Percentiles rank a stretch among this genome's conserved stretches.
phyloP scores from a whole-genome alignment of 2,797 vertebrate genomes.

The Halcyon chelicuti region DNA sequence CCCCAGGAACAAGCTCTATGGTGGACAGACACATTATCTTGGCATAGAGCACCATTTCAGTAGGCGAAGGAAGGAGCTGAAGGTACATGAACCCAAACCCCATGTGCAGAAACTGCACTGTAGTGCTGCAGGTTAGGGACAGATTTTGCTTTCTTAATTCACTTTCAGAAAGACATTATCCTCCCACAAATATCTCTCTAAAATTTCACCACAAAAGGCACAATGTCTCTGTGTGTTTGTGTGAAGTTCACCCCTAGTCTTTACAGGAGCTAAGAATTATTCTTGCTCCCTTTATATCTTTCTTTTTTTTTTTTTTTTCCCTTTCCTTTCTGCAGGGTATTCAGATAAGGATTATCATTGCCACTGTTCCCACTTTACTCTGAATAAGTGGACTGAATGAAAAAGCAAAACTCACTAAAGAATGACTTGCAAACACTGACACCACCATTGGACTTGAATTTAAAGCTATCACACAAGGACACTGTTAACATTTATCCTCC shows the following conservation, averaged over 20 bases:
- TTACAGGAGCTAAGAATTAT: conserved; percentile 10
- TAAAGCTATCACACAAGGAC: conserved; percentile 52
- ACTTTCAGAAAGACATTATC: not conserved
- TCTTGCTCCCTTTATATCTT: not conserved
- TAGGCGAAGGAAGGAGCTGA: not conserved
- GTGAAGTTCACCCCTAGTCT: conserved; percentile 26
- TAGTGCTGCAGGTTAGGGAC: not conserved
- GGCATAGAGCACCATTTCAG: rapidly evolving
- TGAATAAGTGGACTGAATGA: conserved; percentile 30
- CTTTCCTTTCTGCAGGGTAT: conserved; percentile 22
- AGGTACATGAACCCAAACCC: not conserved
- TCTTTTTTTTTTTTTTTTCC: not conserved
- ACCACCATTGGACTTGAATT: conserved; percentile 26
- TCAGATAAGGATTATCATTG: conserved; percentile 60
- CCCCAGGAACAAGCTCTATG: not conserved
- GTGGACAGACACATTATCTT: not conserved
- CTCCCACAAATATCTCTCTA: not conserved
- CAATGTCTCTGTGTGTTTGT: not conserved
- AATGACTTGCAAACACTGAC: not conserved
- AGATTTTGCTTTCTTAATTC: not conserved
- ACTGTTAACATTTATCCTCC: conserved; percentile 56
- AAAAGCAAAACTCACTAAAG: conserved; percentile 37
- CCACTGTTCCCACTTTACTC: conserved; percentile 16
- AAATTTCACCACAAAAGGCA: conserved; percentile 1
- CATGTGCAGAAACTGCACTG: not conserved